A percentile compares a stretch with the other conserved stretches of the same genome.
These are phyloP conservation scores for Myzus persicae DNA, from an alignment of 1,140 invertebrate species.

Conservation along the genomic window DNA sequence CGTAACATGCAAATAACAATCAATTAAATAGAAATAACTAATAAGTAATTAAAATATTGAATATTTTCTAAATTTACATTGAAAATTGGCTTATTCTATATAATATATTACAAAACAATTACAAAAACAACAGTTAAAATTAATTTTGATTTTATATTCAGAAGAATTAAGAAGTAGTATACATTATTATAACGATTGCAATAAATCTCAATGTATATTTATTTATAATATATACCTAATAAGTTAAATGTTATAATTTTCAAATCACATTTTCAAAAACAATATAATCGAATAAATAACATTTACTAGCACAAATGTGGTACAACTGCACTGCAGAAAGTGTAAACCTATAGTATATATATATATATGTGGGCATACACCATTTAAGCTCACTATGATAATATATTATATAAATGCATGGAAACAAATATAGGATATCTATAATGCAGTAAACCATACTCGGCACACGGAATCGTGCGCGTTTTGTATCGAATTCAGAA, in stretches of 20 bases:
- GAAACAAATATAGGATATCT: conserved; percentile 4
- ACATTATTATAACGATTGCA: not conserved
- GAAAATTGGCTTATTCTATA: not conserved
- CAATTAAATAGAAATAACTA: not conserved
- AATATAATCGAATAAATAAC: not conserved
- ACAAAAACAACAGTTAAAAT: not conserved
- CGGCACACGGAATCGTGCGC: not conserved
- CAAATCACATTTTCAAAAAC: not conserved
- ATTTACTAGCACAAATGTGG: not conserved
- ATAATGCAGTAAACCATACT: not conserved
- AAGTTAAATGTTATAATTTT: not conserved
- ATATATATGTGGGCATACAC: no score
- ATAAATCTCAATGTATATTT: not conserved
- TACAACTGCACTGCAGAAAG: no score
- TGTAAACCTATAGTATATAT: not conserved
- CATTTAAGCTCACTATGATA: no score
- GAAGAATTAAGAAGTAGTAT: not conserved
- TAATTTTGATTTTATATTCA: not conserved
- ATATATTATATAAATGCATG: conserved; percentile 6
- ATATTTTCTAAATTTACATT: not conserved
- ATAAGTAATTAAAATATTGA: no score
- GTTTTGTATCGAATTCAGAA: conserved; percentile 5
- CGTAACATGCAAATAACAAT: not conserved
- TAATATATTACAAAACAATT: no score
- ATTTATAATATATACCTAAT: not conserved